Conservation (phyloP, 1,140 invertebrate genomes). For the Drosophila asahinai region DNA sequence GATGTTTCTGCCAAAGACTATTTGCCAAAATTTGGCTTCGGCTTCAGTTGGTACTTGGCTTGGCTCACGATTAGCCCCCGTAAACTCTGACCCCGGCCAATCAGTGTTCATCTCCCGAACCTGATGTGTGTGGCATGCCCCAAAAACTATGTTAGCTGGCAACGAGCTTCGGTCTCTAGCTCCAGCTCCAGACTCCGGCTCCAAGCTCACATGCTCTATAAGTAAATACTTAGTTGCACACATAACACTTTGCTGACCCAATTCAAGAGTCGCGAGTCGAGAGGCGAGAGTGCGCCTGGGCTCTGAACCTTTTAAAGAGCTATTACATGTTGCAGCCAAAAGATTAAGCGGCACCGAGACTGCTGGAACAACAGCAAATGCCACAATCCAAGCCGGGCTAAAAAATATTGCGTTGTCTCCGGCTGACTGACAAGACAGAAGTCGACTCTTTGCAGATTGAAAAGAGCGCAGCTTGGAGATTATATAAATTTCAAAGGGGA, state of each 20-base stretch:
- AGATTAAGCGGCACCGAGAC: constrained; percentile 57
- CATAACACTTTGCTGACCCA: constrained; percentile 80
- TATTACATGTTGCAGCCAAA: constrained; percentile 73
- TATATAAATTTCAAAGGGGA: constrained; percentile 18
- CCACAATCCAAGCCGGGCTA: constrained; percentile 20
- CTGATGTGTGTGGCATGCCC: constrained; percentile 65
- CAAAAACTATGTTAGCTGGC: constrained; percentile 15
- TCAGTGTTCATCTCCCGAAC: constrained; percentile 71
- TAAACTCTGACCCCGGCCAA: constrained; percentile 71
- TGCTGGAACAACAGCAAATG: constrained; percentile 25
- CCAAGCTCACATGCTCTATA: constrained; percentile 69
- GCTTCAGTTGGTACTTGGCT: constrained; percentile 14
- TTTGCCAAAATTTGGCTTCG: constrained; percentile 22
- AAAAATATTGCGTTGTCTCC: constrained; percentile 67
- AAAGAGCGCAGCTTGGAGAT: constrained; percentile 22
- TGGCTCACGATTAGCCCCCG: constrained; percentile 75
- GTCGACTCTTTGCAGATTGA: constrained; percentile 33
- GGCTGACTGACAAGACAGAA: constrained; percentile 56
- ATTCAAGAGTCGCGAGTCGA: constrained; percentile 54
- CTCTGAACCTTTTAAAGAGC: constrained; percentile 80
- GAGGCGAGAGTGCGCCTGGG: constrained; percentile 63
- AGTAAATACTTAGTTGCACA: constrained; percentile 68
- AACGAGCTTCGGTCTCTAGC: not conserved
- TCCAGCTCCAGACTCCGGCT: constrained; percentile 6
- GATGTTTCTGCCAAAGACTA: constrained; percentile 11